Evolutionary conservation across 2,113 vertebrate species (phyloP).

Genomic region (Aldabrachelys gigantea): DNA sequence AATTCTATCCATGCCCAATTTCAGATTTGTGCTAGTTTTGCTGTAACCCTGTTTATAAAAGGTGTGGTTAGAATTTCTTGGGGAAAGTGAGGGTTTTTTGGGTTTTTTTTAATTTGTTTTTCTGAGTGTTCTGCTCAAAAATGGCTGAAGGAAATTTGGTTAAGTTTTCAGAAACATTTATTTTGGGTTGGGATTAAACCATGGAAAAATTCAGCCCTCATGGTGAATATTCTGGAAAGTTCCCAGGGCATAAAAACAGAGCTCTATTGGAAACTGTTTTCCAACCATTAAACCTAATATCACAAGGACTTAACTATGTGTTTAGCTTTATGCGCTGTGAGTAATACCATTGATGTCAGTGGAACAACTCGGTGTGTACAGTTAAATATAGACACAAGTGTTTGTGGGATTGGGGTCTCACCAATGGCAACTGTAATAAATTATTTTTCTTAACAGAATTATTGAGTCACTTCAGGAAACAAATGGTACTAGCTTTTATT

Average conservation of each 20-base stretch:
- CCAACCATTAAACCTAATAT: not conserved
- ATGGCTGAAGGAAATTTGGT: not conserved
- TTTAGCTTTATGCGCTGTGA: not conserved
- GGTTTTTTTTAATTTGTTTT: not conserved
- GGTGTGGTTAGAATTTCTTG: not conserved
- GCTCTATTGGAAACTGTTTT: not conserved
- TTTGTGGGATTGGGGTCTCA: not conserved
- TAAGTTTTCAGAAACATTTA: not conserved
- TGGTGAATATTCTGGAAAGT: not conserved
- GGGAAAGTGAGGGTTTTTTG: not conserved
- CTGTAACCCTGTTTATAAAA: not conserved
- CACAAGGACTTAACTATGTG: not conserved
- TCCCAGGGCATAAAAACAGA: not conserved
- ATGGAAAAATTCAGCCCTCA: not conserved
- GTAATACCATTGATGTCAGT: not conserved
- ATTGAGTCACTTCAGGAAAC: not conserved
- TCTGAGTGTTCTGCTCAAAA: not conserved
- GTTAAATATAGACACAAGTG: not conserved
- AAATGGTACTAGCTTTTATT: not conserved
- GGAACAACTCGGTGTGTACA: not conserved
- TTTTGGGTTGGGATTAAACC: not conserved
- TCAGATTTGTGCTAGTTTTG: not conserved
- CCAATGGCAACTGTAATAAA: not conserved
- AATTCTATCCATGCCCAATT: not conserved
- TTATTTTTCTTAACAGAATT: not conserved